A percentile compares a stretch with the other conserved stretches of the same genome.
Conservation (phyloP, 64 coral and sea anemone genomes). For the Montipora foliosa region DNA sequence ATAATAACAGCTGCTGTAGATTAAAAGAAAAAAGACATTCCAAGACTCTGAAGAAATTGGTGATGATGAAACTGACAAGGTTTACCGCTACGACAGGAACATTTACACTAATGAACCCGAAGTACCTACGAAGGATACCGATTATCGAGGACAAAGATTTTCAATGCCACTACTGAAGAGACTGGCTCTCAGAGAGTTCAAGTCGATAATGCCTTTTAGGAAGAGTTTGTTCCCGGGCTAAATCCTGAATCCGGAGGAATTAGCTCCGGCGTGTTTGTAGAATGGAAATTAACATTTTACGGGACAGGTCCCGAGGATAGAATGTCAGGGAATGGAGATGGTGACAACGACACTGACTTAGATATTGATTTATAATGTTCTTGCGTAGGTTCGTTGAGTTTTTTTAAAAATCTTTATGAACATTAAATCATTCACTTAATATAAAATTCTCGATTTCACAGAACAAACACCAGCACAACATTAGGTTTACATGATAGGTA, state of each 20-base stretch:
- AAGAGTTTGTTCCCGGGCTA: slow-evolving; percentile 93
- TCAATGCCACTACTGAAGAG: slow-evolving; percentile 86
- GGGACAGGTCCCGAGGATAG: slow-evolving; percentile 67
- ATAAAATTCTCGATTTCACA: too few relatives aligned
- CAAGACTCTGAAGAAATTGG: slow-evolving; percentile 26
- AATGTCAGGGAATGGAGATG: slow-evolving; percentile 44
- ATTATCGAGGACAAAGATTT: slow-evolving; percentile 81
- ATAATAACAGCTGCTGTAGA: background rate
- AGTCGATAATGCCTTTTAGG: slow-evolving; percentile 10
- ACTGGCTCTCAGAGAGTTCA: slow-evolving; percentile 95
- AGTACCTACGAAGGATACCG: slow-evolving; percentile 23
- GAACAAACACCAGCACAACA: too few relatives aligned
- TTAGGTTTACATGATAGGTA: too few relatives aligned
- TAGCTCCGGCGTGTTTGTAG: slow-evolving; percentile 91
- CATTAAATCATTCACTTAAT: background rate
- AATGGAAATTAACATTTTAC: slow-evolving; percentile 94
- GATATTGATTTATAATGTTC: background rate
- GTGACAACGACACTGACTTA: slow-evolving; percentile 13
- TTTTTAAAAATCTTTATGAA: slow-evolving; percentile 9
- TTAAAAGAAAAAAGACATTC: slow-evolving; percentile 7
- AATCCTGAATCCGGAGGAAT: slow-evolving; percentile 93
- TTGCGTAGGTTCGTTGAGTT: background rate
- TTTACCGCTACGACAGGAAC: slow-evolving; percentile 86
- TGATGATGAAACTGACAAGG: slow-evolving; percentile 73
- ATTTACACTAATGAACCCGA: slow-evolving; percentile 59